phyloP scores from a whole-genome alignment of 2,797 vertebrate genomes.

The Enteromius trimaculatus region DNA sequence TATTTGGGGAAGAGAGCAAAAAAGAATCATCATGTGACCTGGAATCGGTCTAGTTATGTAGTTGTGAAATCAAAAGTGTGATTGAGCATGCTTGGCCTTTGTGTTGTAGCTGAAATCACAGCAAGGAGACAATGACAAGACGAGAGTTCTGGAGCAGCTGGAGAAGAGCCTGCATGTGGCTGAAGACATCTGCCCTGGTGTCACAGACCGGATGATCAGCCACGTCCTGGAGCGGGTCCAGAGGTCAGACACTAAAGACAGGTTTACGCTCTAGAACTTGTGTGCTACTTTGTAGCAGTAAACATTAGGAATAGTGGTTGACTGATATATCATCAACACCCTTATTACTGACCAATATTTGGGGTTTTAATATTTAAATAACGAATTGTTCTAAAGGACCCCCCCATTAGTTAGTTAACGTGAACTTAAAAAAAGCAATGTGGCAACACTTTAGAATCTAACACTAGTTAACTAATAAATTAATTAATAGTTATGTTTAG shows the following conservation, averaged over 20 bases:
- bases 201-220: slow-evolving; percentile 89
- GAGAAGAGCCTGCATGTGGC: slow-evolving; percentile 86
- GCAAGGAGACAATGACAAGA: slow-evolving; percentile 78
- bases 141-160: slow-evolving; percentile 84
- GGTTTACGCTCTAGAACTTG: no score
- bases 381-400: background rate
- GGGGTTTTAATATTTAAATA: no score
- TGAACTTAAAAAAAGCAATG: no score
- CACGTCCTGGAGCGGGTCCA: slow-evolving; percentile 87
- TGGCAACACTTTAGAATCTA: no score
- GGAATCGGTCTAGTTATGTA: background rate
- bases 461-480: no score
- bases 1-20: background rate
- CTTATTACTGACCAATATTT: background rate
- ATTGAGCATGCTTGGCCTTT: background rate
- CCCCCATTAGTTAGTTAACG: no score
- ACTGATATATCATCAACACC: background rate
- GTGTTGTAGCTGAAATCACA: slow-evolving; percentile 82
- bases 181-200: slow-evolving; percentile 83
- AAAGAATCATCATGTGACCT: no score
- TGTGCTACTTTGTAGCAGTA: background rate
- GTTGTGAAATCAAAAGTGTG: background rate
- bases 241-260: slow-evolving; percentile 69
- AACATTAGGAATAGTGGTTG: background rate
- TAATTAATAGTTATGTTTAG: no score